Conservation (phyloP, 2,113 vertebrate species). For the Panthera tigris region DNA sequence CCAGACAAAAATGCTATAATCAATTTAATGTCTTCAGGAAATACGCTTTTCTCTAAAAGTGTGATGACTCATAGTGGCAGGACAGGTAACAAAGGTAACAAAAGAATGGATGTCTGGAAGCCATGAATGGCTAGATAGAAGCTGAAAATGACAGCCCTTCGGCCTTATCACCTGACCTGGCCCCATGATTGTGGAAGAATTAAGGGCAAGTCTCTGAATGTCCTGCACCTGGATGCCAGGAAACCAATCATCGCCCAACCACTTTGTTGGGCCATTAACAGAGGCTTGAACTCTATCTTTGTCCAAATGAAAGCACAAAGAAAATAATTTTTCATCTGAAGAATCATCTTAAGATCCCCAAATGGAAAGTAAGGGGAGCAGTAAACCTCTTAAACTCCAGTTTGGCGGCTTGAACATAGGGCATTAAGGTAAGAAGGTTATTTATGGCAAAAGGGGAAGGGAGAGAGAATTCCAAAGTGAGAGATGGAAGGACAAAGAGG, state of each 20-base stretch:
- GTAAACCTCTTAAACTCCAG: slow-evolving; percentile 62
- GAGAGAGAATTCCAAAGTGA: slow-evolving; percentile 33
- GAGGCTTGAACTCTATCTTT: slow-evolving; percentile 59
- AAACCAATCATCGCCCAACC: slow-evolving; percentile 50
- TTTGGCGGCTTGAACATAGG: slow-evolving; percentile 48
- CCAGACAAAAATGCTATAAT: slow-evolving; percentile 64
- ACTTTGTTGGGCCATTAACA: slow-evolving; percentile 58
- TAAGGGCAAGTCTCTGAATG: slow-evolving; percentile 38
- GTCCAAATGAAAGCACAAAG: slow-evolving; percentile 64
- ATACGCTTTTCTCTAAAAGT: slow-evolving; percentile 35
- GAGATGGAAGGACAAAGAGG: neutral
- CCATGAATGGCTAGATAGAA: neutral
- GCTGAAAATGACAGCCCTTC: neutral
- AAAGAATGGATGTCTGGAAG: slow-evolving; percentile 53
- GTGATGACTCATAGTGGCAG: slow-evolving; percentile 50
- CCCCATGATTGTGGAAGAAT: slow-evolving; percentile 24
- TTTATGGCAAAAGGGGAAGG: slow-evolving; percentile 54
- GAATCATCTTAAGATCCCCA: slow-evolving; percentile 65
- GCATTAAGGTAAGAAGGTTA: slow-evolving; percentile 70
- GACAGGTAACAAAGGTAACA: slow-evolving; percentile 19
- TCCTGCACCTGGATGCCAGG: slow-evolving; percentile 16
- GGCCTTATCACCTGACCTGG: neutral
- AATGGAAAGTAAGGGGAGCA: slow-evolving; percentile 64
- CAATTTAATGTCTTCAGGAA: slow-evolving; percentile 71
- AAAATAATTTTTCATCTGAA: slow-evolving; percentile 64